Evolutionary conservation across 2,797 vertebrate species (phyloP).

Genomic region (Garrulus glandarius): DNA sequence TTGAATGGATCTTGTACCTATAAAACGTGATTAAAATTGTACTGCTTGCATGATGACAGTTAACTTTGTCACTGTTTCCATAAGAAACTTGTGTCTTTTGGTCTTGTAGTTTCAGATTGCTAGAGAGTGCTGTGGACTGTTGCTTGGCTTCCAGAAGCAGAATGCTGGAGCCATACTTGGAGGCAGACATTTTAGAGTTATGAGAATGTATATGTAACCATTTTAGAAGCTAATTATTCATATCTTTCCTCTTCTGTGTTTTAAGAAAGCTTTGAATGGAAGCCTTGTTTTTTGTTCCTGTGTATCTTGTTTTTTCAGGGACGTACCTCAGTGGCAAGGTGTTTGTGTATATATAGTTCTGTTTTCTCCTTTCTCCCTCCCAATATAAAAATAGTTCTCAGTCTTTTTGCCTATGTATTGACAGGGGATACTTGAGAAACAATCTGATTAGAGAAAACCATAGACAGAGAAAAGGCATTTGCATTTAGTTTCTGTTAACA

Average conservation of each 20-base stretch:
- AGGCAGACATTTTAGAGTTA: neutral
- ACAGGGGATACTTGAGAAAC: neutral
- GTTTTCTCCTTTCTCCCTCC: neutral
- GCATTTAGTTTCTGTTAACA: neutral
- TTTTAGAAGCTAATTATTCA: neutral
- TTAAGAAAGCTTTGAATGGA: neutral
- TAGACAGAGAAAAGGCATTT: neutral
- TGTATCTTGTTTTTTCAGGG: neutral
- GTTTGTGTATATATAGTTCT: neutral
- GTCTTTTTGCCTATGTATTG: neutral
- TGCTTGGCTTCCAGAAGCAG: conserved; percentile 1
- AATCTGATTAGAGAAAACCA: neutral
- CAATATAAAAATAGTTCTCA: neutral
- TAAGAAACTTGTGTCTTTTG: neutral
- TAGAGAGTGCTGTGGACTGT: neutral
- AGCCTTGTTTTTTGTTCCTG: neutral
- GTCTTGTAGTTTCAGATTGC: neutral
- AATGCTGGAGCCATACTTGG: neutral
- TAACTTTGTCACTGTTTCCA: conserved; percentile 41
- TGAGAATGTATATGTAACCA: neutral
- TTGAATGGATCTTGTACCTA: neutral
- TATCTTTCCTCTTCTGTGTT: neutral
- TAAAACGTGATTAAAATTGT: conserved; percentile 29
- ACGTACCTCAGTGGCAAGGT: neutral
- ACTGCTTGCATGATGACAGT: conserved; percentile 10